These are phyloP conservation scores for Montipora efflorescens DNA, from an alignment of 64 coral and sea anemone genomes.

Conservation along the genomic window DNA sequence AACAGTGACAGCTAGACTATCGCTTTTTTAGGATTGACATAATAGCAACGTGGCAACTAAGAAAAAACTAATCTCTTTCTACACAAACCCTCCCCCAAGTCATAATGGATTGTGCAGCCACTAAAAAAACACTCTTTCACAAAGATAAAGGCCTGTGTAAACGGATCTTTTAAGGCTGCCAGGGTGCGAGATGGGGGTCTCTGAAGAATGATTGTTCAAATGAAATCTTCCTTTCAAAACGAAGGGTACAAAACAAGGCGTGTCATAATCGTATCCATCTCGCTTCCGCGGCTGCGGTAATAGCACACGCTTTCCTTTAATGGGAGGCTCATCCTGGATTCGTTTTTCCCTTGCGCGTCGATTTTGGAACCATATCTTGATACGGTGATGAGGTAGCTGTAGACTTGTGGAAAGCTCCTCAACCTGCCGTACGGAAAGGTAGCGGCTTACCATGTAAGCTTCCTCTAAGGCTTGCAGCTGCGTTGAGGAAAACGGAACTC, in stretches of 20 bases:
- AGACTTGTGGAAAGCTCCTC: constrained; percentile 68
- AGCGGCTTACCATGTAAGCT: constrained; percentile 79
- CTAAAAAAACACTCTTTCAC: background rate
- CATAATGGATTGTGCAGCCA: background rate
- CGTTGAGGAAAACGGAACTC: constrained; percentile 88
- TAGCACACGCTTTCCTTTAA: background rate
- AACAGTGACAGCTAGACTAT: background rate
- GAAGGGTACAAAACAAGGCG: constrained; percentile 8
- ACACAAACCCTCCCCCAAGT: too few species aligned
- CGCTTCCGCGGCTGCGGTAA: background rate
- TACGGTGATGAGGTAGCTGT: constrained; percentile 80
- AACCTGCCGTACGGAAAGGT: constrained; percentile 81
- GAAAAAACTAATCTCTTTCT: too few species aligned
- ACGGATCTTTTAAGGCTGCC: background rate
- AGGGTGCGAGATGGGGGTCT: background rate
- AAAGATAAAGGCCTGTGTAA: background rate
- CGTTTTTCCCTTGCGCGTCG: constrained; percentile 91
- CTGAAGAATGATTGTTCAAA: constrained; percentile 12
- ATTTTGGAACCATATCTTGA: constrained; percentile 98
- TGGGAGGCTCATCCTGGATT: constrained; percentile 9
- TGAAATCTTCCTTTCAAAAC: background rate
- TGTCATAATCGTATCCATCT: background rate
- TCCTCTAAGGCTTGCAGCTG: constrained; percentile 80
- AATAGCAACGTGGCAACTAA: too few species aligned
- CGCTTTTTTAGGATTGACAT: background rate